Conservation (phyloP, 2,113 vertebrate genomes). For the Protobothrops mucrosquamatus region DNA sequence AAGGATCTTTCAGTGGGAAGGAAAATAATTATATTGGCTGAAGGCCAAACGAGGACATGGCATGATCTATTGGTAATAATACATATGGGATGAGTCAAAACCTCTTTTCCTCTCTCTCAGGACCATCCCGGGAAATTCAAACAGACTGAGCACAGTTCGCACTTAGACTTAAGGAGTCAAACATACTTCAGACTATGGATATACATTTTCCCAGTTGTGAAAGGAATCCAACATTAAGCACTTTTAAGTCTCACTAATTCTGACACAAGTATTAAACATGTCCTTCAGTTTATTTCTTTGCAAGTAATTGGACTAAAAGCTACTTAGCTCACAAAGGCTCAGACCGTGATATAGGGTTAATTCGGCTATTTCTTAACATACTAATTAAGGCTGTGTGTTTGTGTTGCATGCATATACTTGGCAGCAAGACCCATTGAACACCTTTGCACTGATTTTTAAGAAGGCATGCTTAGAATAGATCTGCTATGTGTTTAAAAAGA, state of each 20-base stretch:
- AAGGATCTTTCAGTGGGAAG: neutral
- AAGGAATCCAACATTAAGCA: neutral
- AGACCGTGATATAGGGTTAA: neutral
- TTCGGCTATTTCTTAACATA: slow-evolving; percentile 12
- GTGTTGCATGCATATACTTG: neutral
- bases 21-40: neutral
- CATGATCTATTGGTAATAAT: neutral
- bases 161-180: neutral
- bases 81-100: neutral
- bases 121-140: neutral
- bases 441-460: neutral
- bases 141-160: neutral
- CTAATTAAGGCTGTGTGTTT: neutral
- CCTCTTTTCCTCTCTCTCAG: neutral
- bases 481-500: neutral
- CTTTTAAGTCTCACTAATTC: neutral
- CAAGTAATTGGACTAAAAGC: neutral
- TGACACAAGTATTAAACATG: neutral
- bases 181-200: neutral
- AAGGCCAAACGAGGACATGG: neutral
- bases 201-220: neutral
- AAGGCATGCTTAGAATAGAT: too few species aligned
- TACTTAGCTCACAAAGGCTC: neutral
- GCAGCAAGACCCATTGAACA: neutral
- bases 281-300: neutral